Evolutionary conservation across 2,797 vertebrate genomes (phyloP).

Genomic region (Coregonus sp.): DNA sequence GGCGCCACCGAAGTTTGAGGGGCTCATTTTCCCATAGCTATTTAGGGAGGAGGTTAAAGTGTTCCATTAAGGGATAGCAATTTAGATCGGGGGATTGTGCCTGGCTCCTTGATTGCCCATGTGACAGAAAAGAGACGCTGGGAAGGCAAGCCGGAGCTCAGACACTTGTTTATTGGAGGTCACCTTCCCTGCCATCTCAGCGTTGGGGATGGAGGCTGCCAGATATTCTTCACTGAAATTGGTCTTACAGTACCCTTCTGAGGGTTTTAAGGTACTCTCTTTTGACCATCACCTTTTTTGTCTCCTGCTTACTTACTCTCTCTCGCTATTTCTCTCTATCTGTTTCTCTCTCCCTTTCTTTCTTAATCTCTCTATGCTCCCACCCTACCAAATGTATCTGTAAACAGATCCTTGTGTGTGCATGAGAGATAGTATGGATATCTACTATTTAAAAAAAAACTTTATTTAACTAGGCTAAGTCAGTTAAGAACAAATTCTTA

Average conservation of each 20-base stretch:
- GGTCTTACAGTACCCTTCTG: constrained; percentile 16
- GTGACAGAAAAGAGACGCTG: constrained; percentile 58
- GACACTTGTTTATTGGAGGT: constrained; percentile 59
- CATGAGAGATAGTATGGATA: not conserved
- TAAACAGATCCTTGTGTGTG: not conserved
- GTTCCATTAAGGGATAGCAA: constrained; percentile 73
- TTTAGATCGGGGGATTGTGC: constrained; percentile 73
- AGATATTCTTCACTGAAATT: constrained; percentile 28
- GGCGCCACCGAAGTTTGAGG: constrained; percentile 55
- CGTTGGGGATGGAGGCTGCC: constrained; percentile 46
- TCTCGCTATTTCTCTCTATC: too few species aligned
- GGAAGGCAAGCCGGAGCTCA: constrained; percentile 59
- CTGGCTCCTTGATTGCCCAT: constrained; percentile 59
- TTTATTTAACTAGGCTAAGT: too few species aligned
- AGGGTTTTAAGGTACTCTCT: not conserved
- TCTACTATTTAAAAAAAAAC: not conserved
- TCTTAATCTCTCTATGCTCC: constrained; percentile 4
- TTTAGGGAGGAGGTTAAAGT: constrained; percentile 70
- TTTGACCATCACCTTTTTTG: not conserved
- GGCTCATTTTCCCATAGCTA: constrained; percentile 61
- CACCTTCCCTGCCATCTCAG: constrained; percentile 58
- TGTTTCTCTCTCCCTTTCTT: not conserved
- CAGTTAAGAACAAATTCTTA: too few species aligned
- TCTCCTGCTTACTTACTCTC: not conserved
- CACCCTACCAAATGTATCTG: not conserved